A percentile compares a stretch with the other conserved stretches of the same genome.
These are phyloP conservation scores for Dinomys branickii DNA, from an alignment of 2,113 vertebrate species.

Conservation along the genomic window DNA sequence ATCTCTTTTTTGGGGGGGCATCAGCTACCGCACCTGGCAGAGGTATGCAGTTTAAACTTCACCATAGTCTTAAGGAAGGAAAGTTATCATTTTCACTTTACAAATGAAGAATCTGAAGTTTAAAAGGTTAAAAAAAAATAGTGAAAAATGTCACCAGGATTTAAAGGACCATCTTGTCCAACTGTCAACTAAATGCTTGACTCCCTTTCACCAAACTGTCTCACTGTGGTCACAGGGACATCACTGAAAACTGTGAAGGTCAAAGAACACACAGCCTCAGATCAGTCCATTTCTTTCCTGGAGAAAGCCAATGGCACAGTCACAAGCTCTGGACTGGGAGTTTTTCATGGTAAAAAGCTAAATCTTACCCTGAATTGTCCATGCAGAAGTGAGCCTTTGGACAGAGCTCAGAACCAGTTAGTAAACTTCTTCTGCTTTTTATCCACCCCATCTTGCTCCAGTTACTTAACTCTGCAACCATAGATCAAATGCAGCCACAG, in stretches of 20 bases:
- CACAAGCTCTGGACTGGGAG: not conserved
- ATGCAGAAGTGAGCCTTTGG: too few species aligned
- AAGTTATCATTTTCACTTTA: not conserved
- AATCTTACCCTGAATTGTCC: not conserved
- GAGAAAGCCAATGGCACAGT: not conserved
- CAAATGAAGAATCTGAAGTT: not conserved
- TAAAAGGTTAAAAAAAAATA: not conserved
- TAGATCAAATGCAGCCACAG: not conserved
- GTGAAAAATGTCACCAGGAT: not conserved
- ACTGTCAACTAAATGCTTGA: not conserved
- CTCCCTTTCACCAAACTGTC: not conserved
- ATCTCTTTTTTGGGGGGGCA: not conserved
- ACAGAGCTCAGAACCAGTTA: not conserved
- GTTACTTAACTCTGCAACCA: not conserved
- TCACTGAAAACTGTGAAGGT: not conserved
- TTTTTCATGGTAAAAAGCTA: rapidly evolving
- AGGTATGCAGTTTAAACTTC: not conserved
- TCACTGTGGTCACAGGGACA: not conserved
- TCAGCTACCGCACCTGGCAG: not conserved
- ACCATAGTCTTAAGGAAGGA: not conserved
- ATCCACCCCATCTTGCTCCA: not conserved
- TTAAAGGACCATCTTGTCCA: not conserved
- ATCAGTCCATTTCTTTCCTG: too few species aligned
- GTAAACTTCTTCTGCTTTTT: not conserved
- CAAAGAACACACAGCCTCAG: not conserved